Conservation (phyloP, 2,888 invertebrate genomes). For the Calameuta pallipes region DNA sequence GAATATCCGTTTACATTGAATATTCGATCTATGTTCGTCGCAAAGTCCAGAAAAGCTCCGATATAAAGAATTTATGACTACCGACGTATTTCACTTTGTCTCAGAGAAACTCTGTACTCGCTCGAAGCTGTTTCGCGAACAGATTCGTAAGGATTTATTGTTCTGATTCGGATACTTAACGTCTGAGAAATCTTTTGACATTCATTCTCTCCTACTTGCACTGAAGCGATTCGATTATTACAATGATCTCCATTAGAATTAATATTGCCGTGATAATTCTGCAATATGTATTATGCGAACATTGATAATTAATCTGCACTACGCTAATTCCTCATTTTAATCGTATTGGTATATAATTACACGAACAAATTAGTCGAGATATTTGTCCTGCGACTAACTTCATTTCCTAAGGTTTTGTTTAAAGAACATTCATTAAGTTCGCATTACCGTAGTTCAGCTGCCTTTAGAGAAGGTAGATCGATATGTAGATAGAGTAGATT, state of each 20-base stretch:
- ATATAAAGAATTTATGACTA: neutral
- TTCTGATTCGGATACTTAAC: neutral
- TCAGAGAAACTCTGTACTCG: neutral
- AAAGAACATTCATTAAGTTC: neutral
- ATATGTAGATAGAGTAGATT: neutral
- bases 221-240: neutral
- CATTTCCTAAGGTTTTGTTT: neutral
- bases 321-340: neutral
- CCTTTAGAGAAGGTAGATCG: neutral
- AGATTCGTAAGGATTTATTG: neutral
- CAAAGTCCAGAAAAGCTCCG: neutral
- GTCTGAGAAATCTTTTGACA: neutral
- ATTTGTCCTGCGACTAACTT: neutral
- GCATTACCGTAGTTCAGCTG: neutral
- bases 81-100: neutral
- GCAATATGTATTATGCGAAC: neutral
- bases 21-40: neutral
- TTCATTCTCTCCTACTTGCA: neutral
- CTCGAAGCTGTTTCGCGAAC: neutral
- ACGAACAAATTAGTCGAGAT: neutral
- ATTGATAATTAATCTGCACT: neutral
- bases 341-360: neutral
- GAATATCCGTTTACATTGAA: neutral
- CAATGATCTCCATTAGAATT: neutral
- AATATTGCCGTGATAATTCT: neutral